Evolutionary conservation across 2,113 vertebrate genomes (phyloP), one percentile per base, ranked within the genome.

Genomic region (Epinephelus cyanopodus): DNA sequence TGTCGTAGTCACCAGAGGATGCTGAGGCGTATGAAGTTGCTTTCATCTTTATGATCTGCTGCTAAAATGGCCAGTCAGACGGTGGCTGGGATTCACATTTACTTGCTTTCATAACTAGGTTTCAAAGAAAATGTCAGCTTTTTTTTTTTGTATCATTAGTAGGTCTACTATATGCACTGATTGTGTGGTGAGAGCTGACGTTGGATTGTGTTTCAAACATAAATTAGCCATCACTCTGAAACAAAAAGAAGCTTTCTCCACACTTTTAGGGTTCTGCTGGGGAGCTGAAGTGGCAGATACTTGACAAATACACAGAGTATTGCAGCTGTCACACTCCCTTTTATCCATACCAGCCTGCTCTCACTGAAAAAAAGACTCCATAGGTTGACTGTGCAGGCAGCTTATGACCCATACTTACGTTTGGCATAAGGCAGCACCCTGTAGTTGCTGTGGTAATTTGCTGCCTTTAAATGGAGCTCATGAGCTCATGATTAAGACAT

Each of bases 21-120:
- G 58, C 74, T 65, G 67, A 88, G 42, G 73, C 78, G 58, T 65
- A 61, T 42, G 69, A 86, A 74, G 79, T 39, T 56, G 73, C 84
- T 92, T 91, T 88, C 54, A 89, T 92, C 83, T 85, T 85, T 57
- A 79, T 75, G 61, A 87, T 87, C 86, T 75, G 85, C 66, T 52
- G 76, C 54, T 79, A 52, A 81, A 89, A 79, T 52, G 42, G 39
- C 47, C 81, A 74, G 58, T 79, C 77, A 76, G 48, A 78, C 71
- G 62, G 52, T 61, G n/a, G 19, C 71, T 83, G 50, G 3, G 60
- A 64, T 73, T 90, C 73, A 71, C n/a, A 47, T 81, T 76, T 45
- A 71, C 15, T 79, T 53, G 45, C 65, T 70, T 82, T 76, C 21
- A 83, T 48, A 74, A 75, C 42, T 42, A 19, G 1, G 45, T 81